A percentile compares a stretch with the other conserved stretches of the same genome.
These are phyloP conservation scores for Emmelina monodactyla DNA, from an alignment of 2,888 invertebrate genomes.

Conservation along the genomic window DNA sequence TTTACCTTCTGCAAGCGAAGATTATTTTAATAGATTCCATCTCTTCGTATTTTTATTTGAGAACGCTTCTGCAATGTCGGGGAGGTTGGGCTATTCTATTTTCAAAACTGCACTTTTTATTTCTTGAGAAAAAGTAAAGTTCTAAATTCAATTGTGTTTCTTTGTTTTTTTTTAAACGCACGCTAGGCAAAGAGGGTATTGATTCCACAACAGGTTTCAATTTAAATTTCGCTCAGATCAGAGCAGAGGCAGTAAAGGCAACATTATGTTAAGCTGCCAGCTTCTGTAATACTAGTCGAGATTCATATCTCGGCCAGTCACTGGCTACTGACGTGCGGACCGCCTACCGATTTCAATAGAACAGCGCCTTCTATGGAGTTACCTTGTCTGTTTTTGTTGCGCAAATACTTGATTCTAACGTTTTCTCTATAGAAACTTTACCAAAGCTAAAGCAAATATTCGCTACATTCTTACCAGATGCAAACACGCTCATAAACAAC, in stretches of 20 bases:
- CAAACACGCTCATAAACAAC: too few relatives aligned
- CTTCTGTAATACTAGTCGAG: slow-evolving; percentile 5
- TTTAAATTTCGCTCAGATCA: slow-evolving; percentile 2
- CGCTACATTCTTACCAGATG: too few relatives aligned
- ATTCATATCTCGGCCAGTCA: slow-evolving; percentile 6
- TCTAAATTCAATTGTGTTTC: too few relatives aligned
- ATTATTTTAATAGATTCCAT: slow-evolving; percentile 19
- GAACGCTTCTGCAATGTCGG: slow-evolving; percentile 1
- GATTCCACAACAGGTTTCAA: too few relatives aligned
- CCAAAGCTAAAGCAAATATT: neutral
- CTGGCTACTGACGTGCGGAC: slow-evolving; percentile 4
- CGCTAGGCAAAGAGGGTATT: too few relatives aligned
- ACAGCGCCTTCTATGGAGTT: too few relatives aligned
- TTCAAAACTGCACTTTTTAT: too few relatives aligned
- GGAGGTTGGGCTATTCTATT: too few relatives aligned
- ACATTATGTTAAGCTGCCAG: slow-evolving; percentile 5
- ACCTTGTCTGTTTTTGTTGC: too few relatives aligned
- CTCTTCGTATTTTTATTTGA: slow-evolving; percentile 4
- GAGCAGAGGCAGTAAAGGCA: neutral
- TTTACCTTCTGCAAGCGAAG: slow-evolving; percentile 15
- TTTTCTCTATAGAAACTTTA: neutral
- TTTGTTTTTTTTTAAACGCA: too few relatives aligned
- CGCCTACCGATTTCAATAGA: slow-evolving; percentile 12
- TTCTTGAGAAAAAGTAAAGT: too few relatives aligned
- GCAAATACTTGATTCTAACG: neutral